These are phyloP conservation scores for Eleutherodactylus coqui DNA, from an alignment of 2,797 vertebrate genomes.

Conservation along the genomic window DNA sequence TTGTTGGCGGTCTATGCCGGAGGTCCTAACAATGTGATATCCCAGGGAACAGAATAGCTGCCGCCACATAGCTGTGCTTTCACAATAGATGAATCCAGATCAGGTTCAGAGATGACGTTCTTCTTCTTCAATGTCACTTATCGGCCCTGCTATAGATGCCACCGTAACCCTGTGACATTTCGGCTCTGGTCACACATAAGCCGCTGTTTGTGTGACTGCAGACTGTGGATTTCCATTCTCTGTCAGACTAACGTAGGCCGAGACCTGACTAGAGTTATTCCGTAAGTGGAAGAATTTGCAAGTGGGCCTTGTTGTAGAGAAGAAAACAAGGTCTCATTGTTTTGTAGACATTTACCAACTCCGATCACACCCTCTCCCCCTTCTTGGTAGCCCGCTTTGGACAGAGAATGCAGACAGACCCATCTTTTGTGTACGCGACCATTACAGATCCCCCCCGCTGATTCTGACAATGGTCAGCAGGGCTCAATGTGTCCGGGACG, in stretches of 20 bases:
- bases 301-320: slow-evolving; percentile 49
- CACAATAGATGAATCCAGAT: background rate
- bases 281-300: slow-evolving; percentile 55
- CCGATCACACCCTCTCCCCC: slow-evolving; percentile 38
- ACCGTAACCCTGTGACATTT: slow-evolving; percentile 57
- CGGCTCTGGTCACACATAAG: slow-evolving; percentile 25
- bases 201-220: slow-evolving; percentile 29
- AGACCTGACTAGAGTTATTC: slow-evolving; percentile 59
- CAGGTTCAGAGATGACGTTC: background rate
- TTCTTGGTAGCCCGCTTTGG: slow-evolving; percentile 36
- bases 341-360: slow-evolving; percentile 57
- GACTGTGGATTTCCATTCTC: slow-evolving; percentile 28
- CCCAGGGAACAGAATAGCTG: background rate
- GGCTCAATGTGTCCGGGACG: slow-evolving; percentile 37
- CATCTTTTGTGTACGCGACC: slow-evolving; percentile 54
- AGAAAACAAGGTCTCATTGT: slow-evolving; percentile 51
- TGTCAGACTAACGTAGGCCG: slow-evolving; percentile 50
- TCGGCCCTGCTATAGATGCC: slow-evolving; percentile 6
- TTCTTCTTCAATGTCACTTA: background rate
- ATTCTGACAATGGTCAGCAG: slow-evolving; percentile 33
- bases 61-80: background rate
- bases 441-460: slow-evolving; percentile 53
- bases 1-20: background rate
- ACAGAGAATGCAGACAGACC: slow-evolving; percentile 59
- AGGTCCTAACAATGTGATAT: background rate